phyloP scores from a whole-genome alignment of 2,888 invertebrate species.

The Microctonus brassicae region DNA sequence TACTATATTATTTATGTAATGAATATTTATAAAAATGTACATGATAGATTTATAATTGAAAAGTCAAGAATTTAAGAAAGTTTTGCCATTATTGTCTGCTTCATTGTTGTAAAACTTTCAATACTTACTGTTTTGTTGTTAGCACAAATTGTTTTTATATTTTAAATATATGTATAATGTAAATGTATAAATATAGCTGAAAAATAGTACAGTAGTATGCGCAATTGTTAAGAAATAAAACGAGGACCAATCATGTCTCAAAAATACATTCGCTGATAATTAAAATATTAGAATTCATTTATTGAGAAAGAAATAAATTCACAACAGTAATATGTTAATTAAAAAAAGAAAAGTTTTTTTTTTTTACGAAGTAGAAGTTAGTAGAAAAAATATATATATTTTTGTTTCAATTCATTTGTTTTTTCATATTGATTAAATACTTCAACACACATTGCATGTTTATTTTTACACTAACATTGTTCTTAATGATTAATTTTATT shows the following conservation, averaged over 20 bases:
- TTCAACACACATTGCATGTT: constrained; percentile 1
- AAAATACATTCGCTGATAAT: neutral
- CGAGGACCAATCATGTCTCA: constrained; percentile 25
- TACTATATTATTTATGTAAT: neutral
- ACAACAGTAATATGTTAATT: constrained; percentile 39
- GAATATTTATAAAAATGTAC: neutral
- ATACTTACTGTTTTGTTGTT: neutral
- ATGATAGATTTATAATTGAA: neutral
- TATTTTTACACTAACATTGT: too few species aligned
- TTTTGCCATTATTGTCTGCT: neutral
- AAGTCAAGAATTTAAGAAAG: neutral
- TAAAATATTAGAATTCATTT: constrained; percentile 2
- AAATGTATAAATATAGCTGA: constrained; percentile 7
- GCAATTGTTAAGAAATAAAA: neutral
- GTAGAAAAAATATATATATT: constrained; percentile 66
- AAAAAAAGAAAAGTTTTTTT: too few species aligned
- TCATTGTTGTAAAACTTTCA: neutral
- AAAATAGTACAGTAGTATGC: constrained; percentile 14
- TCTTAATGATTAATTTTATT: too few species aligned
- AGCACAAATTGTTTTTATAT: neutral
- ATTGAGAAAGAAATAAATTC: constrained; percentile 1
- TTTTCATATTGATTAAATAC: constrained; percentile 11
- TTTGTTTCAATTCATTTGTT: constrained; percentile 18
- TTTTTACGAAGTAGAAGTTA: constrained; percentile 51
- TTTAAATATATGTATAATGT: constrained; percentile 10